phyloP scores from a whole-genome alignment of 2,888 invertebrate species.

The Odontocolon sp. region DNA sequence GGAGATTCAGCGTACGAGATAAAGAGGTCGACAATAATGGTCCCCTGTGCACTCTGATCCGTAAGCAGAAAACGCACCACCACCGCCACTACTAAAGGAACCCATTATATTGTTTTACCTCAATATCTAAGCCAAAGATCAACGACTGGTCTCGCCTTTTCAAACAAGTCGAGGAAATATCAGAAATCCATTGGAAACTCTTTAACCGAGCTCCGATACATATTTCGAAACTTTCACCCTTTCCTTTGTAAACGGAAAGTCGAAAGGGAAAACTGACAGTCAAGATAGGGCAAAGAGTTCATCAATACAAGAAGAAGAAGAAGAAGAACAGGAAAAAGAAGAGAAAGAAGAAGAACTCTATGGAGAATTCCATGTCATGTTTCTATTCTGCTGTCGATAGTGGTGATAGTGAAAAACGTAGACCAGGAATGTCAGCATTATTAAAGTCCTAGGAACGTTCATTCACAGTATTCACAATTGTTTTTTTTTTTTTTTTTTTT shows the following conservation, averaged over 20 bases:
- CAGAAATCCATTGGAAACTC: neutral
- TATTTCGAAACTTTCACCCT: too few species aligned
- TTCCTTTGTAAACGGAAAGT: too few species aligned
- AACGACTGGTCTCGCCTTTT: constrained; percentile 46
- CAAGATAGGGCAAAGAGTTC: too few species aligned
- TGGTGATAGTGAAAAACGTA: too few species aligned
- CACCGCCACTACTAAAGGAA: constrained; percentile 61
- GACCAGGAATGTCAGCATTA: constrained; percentile 50
- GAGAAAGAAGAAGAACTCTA: too few species aligned
- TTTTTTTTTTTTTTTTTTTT: constrained; percentile 22
- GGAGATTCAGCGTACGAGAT: constrained; percentile 72
- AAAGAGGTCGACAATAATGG: constrained; percentile 76
- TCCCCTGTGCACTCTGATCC: constrained; percentile 65
- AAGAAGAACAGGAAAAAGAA: neutral
- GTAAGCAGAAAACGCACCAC: constrained; percentile 64
- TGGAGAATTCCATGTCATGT: too few species aligned
- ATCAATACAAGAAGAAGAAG: too few species aligned
- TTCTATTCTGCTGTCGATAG: neutral
- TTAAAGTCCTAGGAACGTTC: constrained; percentile 51
- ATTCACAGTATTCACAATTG: constrained; percentile 49
- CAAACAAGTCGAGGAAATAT: constrained; percentile 33
- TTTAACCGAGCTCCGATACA: too few species aligned
- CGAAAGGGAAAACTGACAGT: too few species aligned
- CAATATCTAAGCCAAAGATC: constrained; percentile 56
- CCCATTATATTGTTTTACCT: constrained; percentile 65